Conservation (phyloP, 2,797 vertebrate genomes). For the Tenualosa ilisha region DNA sequence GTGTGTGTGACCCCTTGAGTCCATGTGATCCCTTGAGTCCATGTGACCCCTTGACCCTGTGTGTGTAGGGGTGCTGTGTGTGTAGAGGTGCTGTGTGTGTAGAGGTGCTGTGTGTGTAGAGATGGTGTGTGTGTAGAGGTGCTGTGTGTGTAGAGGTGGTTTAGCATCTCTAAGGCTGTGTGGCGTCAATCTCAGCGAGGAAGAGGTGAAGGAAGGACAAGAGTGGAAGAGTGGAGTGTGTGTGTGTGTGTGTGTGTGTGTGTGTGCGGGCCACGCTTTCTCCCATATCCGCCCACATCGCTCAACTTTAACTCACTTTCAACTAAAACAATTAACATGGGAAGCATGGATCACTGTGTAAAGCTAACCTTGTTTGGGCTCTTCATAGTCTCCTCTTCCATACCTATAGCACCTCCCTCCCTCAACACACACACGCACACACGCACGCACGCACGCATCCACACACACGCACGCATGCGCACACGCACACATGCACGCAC, state of each 20-base stretch:
- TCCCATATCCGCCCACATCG: conserved; percentile 52
- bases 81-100: too few relatives aligned
- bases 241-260: background rate
- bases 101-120: too few relatives aligned
- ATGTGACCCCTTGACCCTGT: too few relatives aligned
- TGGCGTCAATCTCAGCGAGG: too few relatives aligned
- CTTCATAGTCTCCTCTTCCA: background rate
- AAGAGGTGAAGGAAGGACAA: too few relatives aligned
- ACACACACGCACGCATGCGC: too few relatives aligned
- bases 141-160: too few relatives aligned
- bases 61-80: too few relatives aligned
- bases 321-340: conserved; percentile 56
- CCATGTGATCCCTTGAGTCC: too few relatives aligned
- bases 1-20: too few relatives aligned
- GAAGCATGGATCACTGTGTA: conserved; percentile 58
- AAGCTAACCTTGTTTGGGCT: conserved; percentile 55
- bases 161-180: too few relatives aligned
- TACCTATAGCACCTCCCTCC: background rate
- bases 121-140: too few relatives aligned
- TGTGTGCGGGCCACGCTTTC: conserved; percentile 35
- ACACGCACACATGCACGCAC: conserved; percentile 24
- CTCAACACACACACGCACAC: background rate
- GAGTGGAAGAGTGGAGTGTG: background rate
- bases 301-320: conserved; percentile 48
- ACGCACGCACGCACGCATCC: background rate